These are phyloP conservation scores for Coendou prehensilis DNA, from an alignment of 2,797 vertebrate species.

Conservation along the genomic window DNA sequence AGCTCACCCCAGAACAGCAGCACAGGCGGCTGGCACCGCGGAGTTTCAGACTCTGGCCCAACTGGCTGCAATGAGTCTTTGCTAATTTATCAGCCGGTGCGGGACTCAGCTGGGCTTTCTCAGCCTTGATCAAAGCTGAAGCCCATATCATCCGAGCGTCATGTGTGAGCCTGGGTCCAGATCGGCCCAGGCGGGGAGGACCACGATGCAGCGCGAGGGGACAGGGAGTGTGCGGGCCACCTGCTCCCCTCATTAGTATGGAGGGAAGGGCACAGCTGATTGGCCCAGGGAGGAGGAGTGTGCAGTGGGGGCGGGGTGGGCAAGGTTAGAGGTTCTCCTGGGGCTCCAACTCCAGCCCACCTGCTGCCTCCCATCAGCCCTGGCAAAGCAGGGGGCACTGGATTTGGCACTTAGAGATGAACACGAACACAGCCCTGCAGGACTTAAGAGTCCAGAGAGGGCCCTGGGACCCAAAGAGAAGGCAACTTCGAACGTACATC, in stretches of 20 bases:
- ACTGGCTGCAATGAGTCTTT: conserved; percentile 59
- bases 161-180: conserved; percentile 60
- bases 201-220: conserved; percentile 25
- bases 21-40: background rate
- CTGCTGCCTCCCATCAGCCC: background rate
- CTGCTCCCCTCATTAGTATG: conserved; percentile 68
- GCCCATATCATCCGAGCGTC: background rate
- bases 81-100: conserved; percentile 60
- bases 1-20: background rate
- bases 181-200: conserved; percentile 29
- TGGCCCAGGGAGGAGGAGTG: background rate
- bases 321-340: background rate
- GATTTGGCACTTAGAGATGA: background rate
- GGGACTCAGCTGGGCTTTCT: conserved; percentile 74
- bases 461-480: background rate
- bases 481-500: background rate
- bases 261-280: background rate
- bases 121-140: conserved; percentile 67
- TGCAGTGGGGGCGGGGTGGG: fast-evolving
- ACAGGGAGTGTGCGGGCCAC: background rate
- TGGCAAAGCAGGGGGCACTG: background rate
- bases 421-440: background rate
- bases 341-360: background rate
- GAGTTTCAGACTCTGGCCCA: conserved; percentile 44
- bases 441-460: background rate